A percentile compares a stretch with the other conserved stretches of the same genome.
Evolutionary conservation across 2,888 invertebrate genomes (phyloP).

Genomic region (Parthenolecanium corni): DNA sequence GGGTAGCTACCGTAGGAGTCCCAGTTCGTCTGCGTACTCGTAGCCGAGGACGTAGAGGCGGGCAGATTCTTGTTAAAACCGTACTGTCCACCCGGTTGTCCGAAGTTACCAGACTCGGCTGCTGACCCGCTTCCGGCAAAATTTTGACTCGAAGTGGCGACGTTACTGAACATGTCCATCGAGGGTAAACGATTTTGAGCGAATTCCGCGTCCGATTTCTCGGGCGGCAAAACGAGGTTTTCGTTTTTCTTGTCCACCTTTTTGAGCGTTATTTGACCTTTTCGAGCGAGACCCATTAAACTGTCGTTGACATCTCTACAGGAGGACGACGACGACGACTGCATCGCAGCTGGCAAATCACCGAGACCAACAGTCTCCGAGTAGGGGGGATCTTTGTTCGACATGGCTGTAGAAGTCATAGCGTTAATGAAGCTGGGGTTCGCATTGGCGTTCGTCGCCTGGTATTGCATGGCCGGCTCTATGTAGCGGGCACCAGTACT

Average conservation of each 20-base stretch:
- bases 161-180: slow-evolving; percentile 13
- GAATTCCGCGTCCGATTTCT: not conserved
- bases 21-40: not conserved
- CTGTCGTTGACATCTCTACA: slow-evolving; percentile 12
- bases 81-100: not conserved
- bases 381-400: not conserved
- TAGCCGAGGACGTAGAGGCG: not conserved
- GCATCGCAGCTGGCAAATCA: not conserved
- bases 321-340: not conserved
- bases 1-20: not conserved
- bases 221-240: not conserved
- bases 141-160: slow-evolving; percentile 1
- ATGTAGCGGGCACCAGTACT: not conserved
- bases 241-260: slow-evolving; percentile 13
- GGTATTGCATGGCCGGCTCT: not conserved
- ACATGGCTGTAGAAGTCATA: not conserved
- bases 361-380: not conserved
- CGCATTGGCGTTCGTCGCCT: not conserved
- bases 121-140: not conserved
- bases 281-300: slow-evolving; percentile 6
- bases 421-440: no score
- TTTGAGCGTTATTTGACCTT: slow-evolving; percentile 13
- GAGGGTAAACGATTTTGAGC: slow-evolving; percentile 12
- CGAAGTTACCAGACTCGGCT: not conserved
- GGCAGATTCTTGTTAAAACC: not conserved